These are phyloP conservation scores for Eolophus roseicapilla DNA, from an alignment of 2,113 vertebrate species.

Conservation along the genomic window DNA sequence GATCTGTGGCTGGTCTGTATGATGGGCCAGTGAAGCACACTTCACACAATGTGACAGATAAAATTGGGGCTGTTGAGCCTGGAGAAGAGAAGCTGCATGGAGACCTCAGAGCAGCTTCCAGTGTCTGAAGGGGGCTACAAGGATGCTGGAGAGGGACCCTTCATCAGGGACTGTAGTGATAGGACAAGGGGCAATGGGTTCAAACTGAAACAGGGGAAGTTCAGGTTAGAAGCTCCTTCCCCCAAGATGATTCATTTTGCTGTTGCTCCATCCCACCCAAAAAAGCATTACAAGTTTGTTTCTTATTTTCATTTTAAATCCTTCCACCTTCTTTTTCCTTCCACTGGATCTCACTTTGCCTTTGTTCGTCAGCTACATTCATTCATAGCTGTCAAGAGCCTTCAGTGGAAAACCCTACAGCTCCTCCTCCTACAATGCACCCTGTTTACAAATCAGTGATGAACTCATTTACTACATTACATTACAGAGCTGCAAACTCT, in stretches of 20 bases:
- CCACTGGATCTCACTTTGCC: background rate
- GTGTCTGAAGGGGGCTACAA: background rate
- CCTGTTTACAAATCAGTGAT: slow-evolving; percentile 30
- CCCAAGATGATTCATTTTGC: background rate
- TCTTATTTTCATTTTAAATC: background rate
- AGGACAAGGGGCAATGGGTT: background rate
- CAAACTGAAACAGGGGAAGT: background rate
- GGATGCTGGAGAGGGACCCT: background rate
- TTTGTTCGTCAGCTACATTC: background rate
- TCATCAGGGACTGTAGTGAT: background rate
- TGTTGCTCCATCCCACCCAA: background rate
- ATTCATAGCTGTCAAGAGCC: slow-evolving; percentile 12
- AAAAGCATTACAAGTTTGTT: background rate
- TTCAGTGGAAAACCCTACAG: slow-evolving; percentile 3
- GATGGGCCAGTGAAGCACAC: background rate
- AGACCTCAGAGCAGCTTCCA: background rate
- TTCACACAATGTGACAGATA: background rate
- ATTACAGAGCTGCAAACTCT: background rate
- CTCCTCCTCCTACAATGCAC: background rate
- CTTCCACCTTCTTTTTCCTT: background rate
- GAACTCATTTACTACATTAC: background rate
- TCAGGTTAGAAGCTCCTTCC: background rate
- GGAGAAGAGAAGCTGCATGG: background rate
- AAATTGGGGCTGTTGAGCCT: background rate
- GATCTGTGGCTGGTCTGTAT: background rate